Evolutionary conservation across 2,797 vertebrate species (phyloP).

Genomic region (Acrocephalus scirpaceus): DNA sequence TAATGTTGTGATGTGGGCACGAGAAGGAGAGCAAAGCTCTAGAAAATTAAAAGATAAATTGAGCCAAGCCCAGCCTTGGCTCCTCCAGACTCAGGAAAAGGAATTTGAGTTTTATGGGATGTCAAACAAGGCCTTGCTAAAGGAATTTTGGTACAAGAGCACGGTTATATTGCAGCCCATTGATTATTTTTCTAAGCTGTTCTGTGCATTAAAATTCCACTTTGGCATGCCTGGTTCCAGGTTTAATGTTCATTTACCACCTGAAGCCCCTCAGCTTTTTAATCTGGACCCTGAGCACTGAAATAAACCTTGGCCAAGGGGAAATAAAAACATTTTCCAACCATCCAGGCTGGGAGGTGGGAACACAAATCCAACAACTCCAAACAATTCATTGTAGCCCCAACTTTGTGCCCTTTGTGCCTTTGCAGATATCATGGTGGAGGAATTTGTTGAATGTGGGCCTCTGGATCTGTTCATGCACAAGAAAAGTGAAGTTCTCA

Average conservation of each 20-base stretch:
- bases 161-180: neutral
- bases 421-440: slow-evolving; percentile 94
- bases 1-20: neutral
- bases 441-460: slow-evolving; percentile 92
- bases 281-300: neutral
- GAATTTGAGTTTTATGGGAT: neutral
- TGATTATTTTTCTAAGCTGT: neutral
- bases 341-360: neutral
- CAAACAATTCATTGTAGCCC: neutral
- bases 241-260: neutral
- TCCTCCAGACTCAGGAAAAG: neutral
- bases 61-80: neutral
- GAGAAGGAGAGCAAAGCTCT: neutral
- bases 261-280: neutral
- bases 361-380: rapidly evolving
- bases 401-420: neutral
- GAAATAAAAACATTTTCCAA: neutral
- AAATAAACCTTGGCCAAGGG: neutral
- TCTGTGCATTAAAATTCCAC: neutral
- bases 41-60: neutral
- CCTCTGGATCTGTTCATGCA: slow-evolving; percentile 95
- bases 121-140: neutral
- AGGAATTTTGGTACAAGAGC: neutral
- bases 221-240: neutral
- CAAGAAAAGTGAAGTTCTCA: slow-evolving; percentile 84